phyloP scores from a whole-genome alignment of 1,140 invertebrate genomes.

The Oryzaephilus surinamensis region DNA sequence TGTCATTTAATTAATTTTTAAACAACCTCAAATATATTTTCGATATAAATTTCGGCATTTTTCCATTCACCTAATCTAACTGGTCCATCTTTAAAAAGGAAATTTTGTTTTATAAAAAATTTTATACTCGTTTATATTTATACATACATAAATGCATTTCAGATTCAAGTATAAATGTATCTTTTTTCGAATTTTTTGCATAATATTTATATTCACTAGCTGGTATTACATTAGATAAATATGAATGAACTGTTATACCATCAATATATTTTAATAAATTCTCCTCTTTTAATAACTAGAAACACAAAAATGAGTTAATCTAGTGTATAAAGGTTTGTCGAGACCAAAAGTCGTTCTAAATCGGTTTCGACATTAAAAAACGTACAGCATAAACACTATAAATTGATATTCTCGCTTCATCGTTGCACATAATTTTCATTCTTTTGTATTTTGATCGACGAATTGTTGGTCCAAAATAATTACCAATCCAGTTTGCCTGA shows the following conservation, averaged over 20 bases:
- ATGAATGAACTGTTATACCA: slow-evolving; percentile 19
- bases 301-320: no score
- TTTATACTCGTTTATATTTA: no score
- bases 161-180: slow-evolving; percentile 41
- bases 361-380: no score
- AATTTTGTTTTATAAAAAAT: no score
- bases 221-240: slow-evolving; percentile 10
- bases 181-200: slow-evolving; percentile 67
- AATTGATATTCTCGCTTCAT: slow-evolving; percentile 70
- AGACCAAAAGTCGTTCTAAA: no score
- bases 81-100: slow-evolving; percentile 46
- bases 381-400: no score
- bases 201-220: slow-evolving; percentile 59
- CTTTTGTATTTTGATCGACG: slow-evolving; percentile 44
- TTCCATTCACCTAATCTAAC: slow-evolving; percentile 30
- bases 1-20: not conserved
- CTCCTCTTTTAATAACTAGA: not conserved
- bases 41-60: slow-evolving; percentile 55
- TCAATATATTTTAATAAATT: not conserved
- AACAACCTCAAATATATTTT: slow-evolving; percentile 56
- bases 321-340: no score
- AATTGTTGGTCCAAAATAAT: slow-evolving; percentile 59
- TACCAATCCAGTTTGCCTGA: slow-evolving; percentile 51
- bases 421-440: slow-evolving; percentile 54
- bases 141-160: slow-evolving; percentile 50